A percentile compares a stretch with the other conserved stretches of the same genome.
Conservation (phyloP, 2,113 vertebrate species). For the Sporophila hypoxantha region DNA sequence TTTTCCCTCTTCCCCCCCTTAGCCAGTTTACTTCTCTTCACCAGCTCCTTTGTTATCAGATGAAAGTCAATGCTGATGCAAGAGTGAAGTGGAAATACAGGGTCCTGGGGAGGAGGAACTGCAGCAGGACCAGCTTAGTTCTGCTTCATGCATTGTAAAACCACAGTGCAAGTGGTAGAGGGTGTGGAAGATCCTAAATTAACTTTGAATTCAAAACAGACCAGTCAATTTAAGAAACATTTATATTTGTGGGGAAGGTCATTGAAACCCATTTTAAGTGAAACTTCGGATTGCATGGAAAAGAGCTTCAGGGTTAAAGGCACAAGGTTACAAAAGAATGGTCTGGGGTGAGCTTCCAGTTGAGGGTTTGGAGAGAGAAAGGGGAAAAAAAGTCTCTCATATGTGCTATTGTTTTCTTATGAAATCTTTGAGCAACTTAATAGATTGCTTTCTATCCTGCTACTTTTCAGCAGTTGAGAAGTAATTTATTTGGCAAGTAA, state of each 20-base stretch:
- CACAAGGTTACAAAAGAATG: neutral
- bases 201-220: neutral
- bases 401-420: neutral
- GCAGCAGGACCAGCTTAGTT: neutral
- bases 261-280: neutral
- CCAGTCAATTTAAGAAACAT: neutral
- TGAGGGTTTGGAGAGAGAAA: neutral
- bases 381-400: neutral
- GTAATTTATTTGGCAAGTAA: neutral
- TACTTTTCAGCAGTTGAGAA: neutral
- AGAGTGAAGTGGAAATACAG: neutral
- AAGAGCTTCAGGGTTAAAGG: neutral
- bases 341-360: neutral
- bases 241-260: neutral
- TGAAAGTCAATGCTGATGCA: neutral
- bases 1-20: neutral
- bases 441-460: neutral
- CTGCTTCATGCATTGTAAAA: neutral
- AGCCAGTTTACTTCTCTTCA: neutral
- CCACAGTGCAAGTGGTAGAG: neutral
- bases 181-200: neutral
- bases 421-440: neutral
- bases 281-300: neutral
- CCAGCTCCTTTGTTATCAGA: neutral
- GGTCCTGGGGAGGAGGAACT: neutral